phyloP scores from a whole-genome alignment of 2,888 invertebrate species.

The Lepeophtheirus nordmannii region DNA sequence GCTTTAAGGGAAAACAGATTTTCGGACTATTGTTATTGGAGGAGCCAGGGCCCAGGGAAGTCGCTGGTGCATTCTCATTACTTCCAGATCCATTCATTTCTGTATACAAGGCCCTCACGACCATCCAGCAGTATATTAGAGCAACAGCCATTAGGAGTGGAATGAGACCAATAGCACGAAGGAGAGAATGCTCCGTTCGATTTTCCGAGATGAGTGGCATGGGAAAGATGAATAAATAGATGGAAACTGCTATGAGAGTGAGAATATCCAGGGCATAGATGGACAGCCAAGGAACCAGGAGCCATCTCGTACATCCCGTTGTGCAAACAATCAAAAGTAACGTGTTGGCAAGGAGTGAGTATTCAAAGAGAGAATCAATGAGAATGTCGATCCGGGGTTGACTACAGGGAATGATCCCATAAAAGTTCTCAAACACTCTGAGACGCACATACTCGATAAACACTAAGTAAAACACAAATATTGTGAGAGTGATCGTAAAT shows the following conservation, averaged over 20 bases:
- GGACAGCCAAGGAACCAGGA: slow-evolving; percentile 21
- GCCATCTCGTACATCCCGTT: slow-evolving; percentile 18
- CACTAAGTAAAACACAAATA: slow-evolving; percentile 21
- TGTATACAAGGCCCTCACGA: slow-evolving; percentile 2
- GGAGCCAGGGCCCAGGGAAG: background rate
- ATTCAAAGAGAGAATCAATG: slow-evolving; percentile 21
- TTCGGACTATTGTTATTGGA: background rate
- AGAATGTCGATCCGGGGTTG: slow-evolving; percentile 11
- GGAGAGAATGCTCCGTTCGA: background rate
- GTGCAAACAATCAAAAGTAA: slow-evolving; percentile 14
- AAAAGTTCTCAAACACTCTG: slow-evolving; percentile 9
- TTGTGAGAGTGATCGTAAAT: background rate
- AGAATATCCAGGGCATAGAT: slow-evolving; percentile 13
- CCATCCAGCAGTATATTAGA: slow-evolving; percentile 4
- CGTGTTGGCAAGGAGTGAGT: slow-evolving; percentile 18
- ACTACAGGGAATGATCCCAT: slow-evolving; percentile 18
- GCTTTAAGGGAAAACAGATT: slow-evolving; percentile 1
- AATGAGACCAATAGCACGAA: slow-evolving; percentile 1
- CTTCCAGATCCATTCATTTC: slow-evolving; percentile 5
- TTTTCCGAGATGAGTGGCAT: slow-evolving; percentile 8
- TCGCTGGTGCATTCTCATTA: background rate
- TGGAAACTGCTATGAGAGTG: slow-evolving; percentile 11
- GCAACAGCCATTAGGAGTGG: background rate
- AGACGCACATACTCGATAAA: slow-evolving; percentile 22
- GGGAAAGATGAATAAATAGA: slow-evolving; percentile 9